These are phyloP conservation scores for Australoheros scitulus DNA, from an alignment of 2,113 vertebrate genomes.

Conservation along the genomic window DNA sequence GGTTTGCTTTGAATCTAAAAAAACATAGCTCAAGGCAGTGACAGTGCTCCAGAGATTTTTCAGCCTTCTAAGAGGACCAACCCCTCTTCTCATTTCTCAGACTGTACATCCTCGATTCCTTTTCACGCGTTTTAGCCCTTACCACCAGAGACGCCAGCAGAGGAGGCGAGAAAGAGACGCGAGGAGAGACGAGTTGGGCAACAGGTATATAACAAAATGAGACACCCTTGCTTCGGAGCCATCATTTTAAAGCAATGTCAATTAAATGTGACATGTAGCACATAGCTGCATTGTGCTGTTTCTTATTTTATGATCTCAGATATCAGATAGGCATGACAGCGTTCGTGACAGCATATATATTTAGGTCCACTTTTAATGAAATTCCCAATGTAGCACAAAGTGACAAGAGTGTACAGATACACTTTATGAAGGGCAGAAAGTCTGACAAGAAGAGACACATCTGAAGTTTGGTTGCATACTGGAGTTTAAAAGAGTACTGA, in stretches of 20 bases:
- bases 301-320: neutral
- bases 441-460: neutral
- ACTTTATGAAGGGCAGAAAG: neutral
- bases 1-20: slow-evolving; percentile 13
- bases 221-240: neutral
- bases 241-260: slow-evolving; percentile 6
- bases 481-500: neutral
- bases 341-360: slow-evolving; percentile 2
- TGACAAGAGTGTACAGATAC: neutral
- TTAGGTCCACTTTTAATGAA: neutral
- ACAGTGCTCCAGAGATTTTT: slow-evolving; percentile 1
- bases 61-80: slow-evolving; percentile 12
- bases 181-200: neutral
- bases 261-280: slow-evolving; percentile 11
- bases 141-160: neutral
- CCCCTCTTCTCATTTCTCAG: slow-evolving; percentile 9
- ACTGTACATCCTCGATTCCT: neutral
- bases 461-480: slow-evolving; percentile 1
- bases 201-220: slow-evolving; percentile 3
- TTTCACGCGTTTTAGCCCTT: neutral
- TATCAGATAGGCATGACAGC: neutral
- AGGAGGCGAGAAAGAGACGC: neutral
- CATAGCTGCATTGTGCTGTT: slow-evolving; percentile 2
- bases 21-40: slow-evolving; percentile 15
- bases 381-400: slow-evolving; percentile 2